phyloP scores from a whole-genome alignment of 92 coral and sea anemone species.

The Anthopleura xanthogrammica region DNA sequence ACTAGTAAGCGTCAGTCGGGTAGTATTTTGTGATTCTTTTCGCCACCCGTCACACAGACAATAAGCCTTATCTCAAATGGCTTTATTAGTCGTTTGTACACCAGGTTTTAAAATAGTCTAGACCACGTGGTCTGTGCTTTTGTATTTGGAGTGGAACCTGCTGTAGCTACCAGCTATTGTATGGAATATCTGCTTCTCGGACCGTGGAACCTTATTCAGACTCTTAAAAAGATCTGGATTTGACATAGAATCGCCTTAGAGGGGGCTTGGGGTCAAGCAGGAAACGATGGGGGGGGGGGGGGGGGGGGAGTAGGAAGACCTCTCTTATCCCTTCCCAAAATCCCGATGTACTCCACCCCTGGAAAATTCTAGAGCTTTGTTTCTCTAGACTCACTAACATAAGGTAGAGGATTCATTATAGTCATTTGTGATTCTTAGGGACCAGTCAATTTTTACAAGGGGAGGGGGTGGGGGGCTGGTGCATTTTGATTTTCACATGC shows the following conservation, averaged over 20 bases:
- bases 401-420: too few relatives aligned
- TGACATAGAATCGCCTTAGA: too few relatives aligned
- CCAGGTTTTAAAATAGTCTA: not conserved
- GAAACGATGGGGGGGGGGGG: not conserved
- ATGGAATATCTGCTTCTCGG: not conserved
- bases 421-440: too few relatives aligned
- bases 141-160: not conserved
- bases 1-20: not conserved
- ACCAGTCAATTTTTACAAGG: too few relatives aligned
- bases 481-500: too few relatives aligned
- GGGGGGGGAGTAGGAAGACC: not conserved
- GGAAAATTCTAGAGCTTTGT: too few relatives aligned
- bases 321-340: too few relatives aligned
- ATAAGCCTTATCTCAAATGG: not conserved
- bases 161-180: not conserved
- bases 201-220: not conserved
- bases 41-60: not conserved
- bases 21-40: not conserved
- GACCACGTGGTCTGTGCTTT: conserved; percentile 2
- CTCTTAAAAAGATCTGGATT: not conserved
- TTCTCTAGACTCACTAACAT: too few relatives aligned
- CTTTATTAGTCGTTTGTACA: not conserved
- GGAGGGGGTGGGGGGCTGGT: too few relatives aligned
- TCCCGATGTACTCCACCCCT: too few relatives aligned
- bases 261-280: not conserved